Evolutionary conservation across 2,113 vertebrate genomes (phyloP), one percentile per base, ranked within the genome.

Genomic region (Coreoperca whiteheadi): DNA sequence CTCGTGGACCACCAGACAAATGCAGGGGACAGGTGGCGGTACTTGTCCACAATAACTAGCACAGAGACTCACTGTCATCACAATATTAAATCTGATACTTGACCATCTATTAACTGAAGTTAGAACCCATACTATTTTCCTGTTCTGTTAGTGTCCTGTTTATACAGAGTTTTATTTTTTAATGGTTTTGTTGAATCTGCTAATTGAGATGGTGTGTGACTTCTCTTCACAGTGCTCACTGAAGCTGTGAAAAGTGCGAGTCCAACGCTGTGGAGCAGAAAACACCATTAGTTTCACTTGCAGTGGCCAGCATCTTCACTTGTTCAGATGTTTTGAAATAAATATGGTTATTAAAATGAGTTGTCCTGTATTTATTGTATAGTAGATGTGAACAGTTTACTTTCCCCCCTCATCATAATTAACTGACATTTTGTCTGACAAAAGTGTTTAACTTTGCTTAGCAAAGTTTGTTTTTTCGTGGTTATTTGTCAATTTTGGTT

Each of bases 241-340:
- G 80, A 82, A 78, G 74, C 74, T 69, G 37, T 88, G 91, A 84
- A n/a, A n/a, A 76, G 34, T 83, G 82, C 37, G 53, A 46, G 43
- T 72, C 65, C 74, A 78, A 15, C 23, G 6, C 41, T 21, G 41
- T 80, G 88, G 78, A 81, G 77, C 77, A 68, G 68, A 34, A 15
- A 51, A 76, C 12, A 30, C 30, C 63, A 11, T 60, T 79, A 23
- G 46, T 72, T 77, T 84, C 68, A 46, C 9, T 56, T 18, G 53
- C 48, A 67, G 34, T 75, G 85, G 82, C 80, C 25, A 12, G 41
- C 80, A 60, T 50, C 11, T 34, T 83, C 66, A 8, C 67, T 51
- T 64, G 50, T 84, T 73, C 48, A 83, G 60, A 77, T 91, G 86
- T 90, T 89, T 88, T 91, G 72, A 91, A 94, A 95, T 94, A 94